Evolutionary conservation across 2,797 vertebrate species (phyloP).

Genomic region (Sebastes taczanowskii): DNA sequence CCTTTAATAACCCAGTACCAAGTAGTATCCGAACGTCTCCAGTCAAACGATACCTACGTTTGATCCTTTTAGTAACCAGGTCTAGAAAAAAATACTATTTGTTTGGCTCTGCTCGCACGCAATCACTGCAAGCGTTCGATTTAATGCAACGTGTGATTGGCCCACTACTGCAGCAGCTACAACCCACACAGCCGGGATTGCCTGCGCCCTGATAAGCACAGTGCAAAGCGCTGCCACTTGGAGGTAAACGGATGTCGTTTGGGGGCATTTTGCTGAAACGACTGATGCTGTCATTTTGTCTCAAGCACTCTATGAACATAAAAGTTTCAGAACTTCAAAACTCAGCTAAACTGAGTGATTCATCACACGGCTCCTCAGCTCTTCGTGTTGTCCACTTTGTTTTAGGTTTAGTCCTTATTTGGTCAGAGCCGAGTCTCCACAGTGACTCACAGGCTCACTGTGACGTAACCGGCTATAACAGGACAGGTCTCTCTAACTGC

Average conservation of each 20-base stretch:
- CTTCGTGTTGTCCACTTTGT: not conserved
- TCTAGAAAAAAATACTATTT: no score
- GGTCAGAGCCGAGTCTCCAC: constrained; percentile 10
- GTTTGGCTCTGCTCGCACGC: no score
- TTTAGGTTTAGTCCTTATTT: constrained; percentile 28
- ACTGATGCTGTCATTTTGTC: not conserved
- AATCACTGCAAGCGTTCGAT: no score
- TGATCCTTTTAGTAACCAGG: no score
- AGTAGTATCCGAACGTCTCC: no score
- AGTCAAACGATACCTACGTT: no score
- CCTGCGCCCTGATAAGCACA: no score
- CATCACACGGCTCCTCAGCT: not conserved
- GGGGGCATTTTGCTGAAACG: not conserved
- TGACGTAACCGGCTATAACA: constrained; percentile 1
- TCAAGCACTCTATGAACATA: not conserved
- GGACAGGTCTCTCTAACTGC: not conserved
- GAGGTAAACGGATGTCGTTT: not conserved
- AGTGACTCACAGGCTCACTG: not conserved
- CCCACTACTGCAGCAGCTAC: no score
- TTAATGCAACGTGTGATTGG: no score
- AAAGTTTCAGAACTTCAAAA: not conserved
- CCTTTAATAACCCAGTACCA: no score
- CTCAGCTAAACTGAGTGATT: not conserved
- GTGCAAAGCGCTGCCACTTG: not conserved
- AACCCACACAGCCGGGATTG: no score